phyloP scores from a whole-genome alignment of 1,140 invertebrate species.

The Popillia japonica region DNA sequence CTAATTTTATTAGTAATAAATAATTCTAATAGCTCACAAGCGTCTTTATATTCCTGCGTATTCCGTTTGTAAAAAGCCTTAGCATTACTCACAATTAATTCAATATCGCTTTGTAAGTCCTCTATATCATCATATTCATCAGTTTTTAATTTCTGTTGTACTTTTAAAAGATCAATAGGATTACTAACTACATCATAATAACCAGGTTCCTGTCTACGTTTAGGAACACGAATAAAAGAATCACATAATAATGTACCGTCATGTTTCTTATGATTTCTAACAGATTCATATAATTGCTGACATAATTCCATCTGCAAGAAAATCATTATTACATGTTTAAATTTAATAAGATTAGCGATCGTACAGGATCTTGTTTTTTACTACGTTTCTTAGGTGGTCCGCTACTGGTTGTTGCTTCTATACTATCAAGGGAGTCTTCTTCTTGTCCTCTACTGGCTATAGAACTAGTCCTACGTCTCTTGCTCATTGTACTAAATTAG shows the following conservation, averaged over 20 bases:
- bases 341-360: background rate
- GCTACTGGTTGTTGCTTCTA: conserved; percentile 56
- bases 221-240: conserved; percentile 92
- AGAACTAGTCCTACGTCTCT: conserved; percentile 65
- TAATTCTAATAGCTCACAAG: conserved; percentile 88
- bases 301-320: conserved; percentile 81
- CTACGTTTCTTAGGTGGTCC: conserved; percentile 55
- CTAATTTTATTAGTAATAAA: conserved; percentile 69
- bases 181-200: conserved; percentile 92
- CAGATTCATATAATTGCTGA: conserved; percentile 91
- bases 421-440: conserved; percentile 61
- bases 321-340: conserved; percentile 45
- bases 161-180: conserved; percentile 92
- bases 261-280: conserved; percentile 90
- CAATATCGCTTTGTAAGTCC: conserved; percentile 86
- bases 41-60: conserved; percentile 90
- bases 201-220: conserved; percentile 86
- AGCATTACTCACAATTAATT: conserved; percentile 88
- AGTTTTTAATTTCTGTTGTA: conserved; percentile 95
- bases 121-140: conserved; percentile 93
- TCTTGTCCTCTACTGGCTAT: conserved; percentile 72
- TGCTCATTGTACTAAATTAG: conserved; percentile 55
- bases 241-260: conserved; percentile 92
- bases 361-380: conserved; percentile 58
- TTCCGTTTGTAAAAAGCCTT: conserved; percentile 93